Evolutionary conservation across 1,140 invertebrate species (phyloP).

Genomic region (Microvelia longipes): DNA sequence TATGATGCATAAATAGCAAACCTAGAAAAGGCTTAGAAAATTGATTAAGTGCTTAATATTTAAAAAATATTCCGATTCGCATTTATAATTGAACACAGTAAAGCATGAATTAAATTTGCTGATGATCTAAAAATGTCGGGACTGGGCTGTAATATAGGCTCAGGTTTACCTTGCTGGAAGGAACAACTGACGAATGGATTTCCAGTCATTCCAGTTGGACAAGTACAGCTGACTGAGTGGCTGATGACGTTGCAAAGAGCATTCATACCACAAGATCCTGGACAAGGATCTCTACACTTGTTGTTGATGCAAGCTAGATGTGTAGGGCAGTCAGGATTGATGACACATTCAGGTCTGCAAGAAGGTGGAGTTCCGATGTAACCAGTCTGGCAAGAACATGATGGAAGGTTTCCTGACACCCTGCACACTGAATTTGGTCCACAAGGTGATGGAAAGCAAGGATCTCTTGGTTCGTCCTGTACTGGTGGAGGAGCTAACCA

Average conservation of each 20-base stretch:
- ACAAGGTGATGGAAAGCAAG: conserved; percentile 47
- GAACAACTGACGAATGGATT: conserved; percentile 59
- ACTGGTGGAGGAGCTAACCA: too few relatives aligned
- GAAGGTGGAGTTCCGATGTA: conserved; percentile 64
- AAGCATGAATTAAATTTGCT: too few relatives aligned
- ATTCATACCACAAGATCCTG: conserved; percentile 37
- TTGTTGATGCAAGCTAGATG: too few relatives aligned
- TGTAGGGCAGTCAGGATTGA: too few relatives aligned
- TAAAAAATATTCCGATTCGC: too few relatives aligned
- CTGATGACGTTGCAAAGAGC: conserved; percentile 51
- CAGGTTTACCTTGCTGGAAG: conserved; percentile 41
- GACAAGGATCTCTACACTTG: too few relatives aligned
- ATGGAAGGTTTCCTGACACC: conserved; percentile 30
- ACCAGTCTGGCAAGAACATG: conserved; percentile 53
- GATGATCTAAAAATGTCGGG: not conserved
- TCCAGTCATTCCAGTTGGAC: conserved; percentile 45
- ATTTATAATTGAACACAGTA: too few relatives aligned
- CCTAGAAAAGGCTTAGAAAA: too few relatives aligned
- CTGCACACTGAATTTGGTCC: not conserved
- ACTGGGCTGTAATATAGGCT: conserved; percentile 35
- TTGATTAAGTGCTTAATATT: too few relatives aligned
- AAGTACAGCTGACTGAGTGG: conserved; percentile 47
- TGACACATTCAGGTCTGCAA: conserved; percentile 64
- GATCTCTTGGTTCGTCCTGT: too few relatives aligned
- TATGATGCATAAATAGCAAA: too few relatives aligned